Evolutionary conservation across 2,797 vertebrate species (phyloP).

Genomic region (Phrynocephalus forsythii): DNA sequence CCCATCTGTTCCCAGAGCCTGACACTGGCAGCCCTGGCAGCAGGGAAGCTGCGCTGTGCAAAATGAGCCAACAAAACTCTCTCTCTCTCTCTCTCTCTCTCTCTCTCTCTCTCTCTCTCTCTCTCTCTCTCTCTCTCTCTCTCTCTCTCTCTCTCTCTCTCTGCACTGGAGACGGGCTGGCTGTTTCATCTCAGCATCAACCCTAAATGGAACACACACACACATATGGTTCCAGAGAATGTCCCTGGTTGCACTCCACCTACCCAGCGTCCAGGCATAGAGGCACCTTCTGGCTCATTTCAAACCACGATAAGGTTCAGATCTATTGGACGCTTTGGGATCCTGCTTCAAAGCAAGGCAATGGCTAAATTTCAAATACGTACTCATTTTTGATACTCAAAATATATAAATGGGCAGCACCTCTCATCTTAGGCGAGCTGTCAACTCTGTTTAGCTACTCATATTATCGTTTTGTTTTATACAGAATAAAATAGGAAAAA

Average conservation of each 20-base stretch:
- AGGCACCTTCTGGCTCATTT: neutral
- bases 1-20: slow-evolving; percentile 40
- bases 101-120: too few species aligned
- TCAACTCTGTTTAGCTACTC: neutral
- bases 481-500: too few species aligned
- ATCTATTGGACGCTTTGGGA: neutral
- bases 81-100: too few species aligned
- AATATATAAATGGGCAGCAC: neutral
- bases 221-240: neutral
- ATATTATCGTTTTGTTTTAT: too few species aligned
- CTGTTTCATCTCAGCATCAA: neutral
- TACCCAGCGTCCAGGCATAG: neutral
- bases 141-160: neutral
- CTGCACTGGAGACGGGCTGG: accelerated
- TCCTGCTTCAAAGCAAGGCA: neutral
- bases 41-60: neutral
- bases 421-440: neutral
- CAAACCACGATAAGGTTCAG: neutral
- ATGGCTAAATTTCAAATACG: neutral
- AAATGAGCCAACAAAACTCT: neutral
- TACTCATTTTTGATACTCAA: neutral
- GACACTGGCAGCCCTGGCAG: slow-evolving; percentile 6
- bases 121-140: too few species aligned
- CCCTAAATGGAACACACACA: neutral
- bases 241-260: neutral